Base-by-base conservation (phyloP, 2,888 invertebrate genomes). In the Polyommatus icarus region DNA sequence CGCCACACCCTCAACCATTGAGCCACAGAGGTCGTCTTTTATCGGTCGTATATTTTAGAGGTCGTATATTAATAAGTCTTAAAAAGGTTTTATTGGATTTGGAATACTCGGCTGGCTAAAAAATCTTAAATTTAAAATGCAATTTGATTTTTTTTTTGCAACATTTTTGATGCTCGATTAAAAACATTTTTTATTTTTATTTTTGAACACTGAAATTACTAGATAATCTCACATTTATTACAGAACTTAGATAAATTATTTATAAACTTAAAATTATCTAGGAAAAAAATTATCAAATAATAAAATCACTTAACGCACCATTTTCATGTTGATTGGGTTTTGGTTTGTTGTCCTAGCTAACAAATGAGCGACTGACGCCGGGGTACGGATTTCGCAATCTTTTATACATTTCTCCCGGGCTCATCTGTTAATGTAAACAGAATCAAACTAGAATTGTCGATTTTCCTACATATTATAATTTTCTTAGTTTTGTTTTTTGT, bases 331-430 rank as follows among this genome's bases (percentile, higher is more conserved):
- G 84, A 83, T 85, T 83, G 79, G 83, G 83, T 84, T 88, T 85
- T 72, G 84, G 84, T 87, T 85, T 86, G 85, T 81, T 86, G 86
- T 84, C 84, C 85, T 84, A 83, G 88, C 85, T 87, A 84, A 82
- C 88, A 87, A 87, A 87, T 87, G 87, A 87, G 87, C 90, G 87
- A 92, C 91, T 93, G 92, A 91, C 92, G 87, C 81, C 82, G 83
- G 80, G 83, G 83, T 78, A 84, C 82, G 84, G 82, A 83, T 67
- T 67, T 83, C 88, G 83, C 86, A 88, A 85, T 90, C 91, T 93
- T 93, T 89, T 93, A 93, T 93, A 93, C 90, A 90, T 89, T 90
- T 90, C 89, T 87, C 86, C 83, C 82, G 81, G 85, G 85, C 84
- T 82, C 82, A 81, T 84, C 85, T 83, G 83, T 86, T 90, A 91